Evolutionary conservation across 2,113 vertebrate genomes (phyloP).

Genomic region (Ceratotherium simum): DNA sequence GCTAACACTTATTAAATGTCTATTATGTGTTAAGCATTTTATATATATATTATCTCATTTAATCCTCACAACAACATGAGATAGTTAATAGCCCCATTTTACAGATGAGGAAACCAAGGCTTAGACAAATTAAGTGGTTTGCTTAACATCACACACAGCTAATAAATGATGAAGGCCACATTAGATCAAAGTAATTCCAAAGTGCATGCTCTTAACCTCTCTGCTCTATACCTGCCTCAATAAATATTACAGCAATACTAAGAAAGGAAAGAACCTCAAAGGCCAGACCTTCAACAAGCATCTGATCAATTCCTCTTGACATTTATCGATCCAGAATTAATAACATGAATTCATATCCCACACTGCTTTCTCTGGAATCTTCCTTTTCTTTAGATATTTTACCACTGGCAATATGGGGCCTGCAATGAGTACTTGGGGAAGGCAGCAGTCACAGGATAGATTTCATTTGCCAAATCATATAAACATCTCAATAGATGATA

Average conservation of each 20-base stretch:
- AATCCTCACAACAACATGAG: constrained; percentile 28
- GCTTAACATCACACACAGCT: not conserved
- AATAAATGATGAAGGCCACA: not conserved
- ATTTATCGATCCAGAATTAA: not conserved
- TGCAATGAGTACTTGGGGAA: not conserved
- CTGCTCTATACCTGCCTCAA: not conserved
- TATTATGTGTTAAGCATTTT: not conserved
- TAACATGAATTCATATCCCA: not conserved
- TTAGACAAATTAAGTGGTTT: not conserved
- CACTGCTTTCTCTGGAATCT: constrained; percentile 39
- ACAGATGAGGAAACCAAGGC: not conserved
- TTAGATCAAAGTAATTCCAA: constrained; percentile 18
- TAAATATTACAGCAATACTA: not conserved
- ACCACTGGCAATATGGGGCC: not conserved
- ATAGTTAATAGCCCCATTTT: constrained; percentile 26
- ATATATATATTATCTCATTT: not conserved
- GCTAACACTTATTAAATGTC: not conserved
- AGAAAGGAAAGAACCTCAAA: not conserved
- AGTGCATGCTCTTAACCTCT: not conserved
- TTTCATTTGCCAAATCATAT: not conserved
- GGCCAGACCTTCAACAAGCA: not conserved
- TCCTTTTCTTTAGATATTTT: not conserved
- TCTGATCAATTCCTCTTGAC: not conserved
- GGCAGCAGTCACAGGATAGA: not conserved
- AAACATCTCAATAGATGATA: not conserved